A percentile compares a stretch with the other conserved stretches of the same genome.
These are phyloP conservation scores for Phaethon lepturus DNA, from an alignment of 2,113 vertebrate species.

Conservation along the genomic window DNA sequence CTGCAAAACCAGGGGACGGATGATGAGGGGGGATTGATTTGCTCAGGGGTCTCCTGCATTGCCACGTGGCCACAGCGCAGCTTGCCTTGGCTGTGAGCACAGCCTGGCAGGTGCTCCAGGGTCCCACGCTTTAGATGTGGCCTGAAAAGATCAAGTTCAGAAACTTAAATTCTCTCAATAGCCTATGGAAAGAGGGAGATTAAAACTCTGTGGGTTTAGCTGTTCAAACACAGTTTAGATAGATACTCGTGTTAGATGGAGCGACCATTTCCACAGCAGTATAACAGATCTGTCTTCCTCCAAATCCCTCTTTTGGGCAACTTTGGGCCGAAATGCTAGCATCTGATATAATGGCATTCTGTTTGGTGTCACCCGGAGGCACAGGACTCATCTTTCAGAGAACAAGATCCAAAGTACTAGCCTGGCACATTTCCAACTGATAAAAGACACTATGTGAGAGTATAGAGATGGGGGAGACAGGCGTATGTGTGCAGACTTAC, in stretches of 20 bases:
- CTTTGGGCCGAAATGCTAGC: background rate
- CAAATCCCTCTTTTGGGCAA: background rate
- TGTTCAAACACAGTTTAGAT: background rate
- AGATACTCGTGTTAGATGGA: background rate
- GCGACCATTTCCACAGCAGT: background rate
- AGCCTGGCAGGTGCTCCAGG: background rate
- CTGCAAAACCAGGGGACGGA: background rate
- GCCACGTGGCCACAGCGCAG: background rate
- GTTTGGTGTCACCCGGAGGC: background rate
- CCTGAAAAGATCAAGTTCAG: background rate
- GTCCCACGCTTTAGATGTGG: background rate
- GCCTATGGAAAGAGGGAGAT: background rate
- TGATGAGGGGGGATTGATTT: background rate
- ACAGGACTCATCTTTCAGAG: background rate
- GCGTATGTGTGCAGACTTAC: background rate
- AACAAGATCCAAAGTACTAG: background rate
- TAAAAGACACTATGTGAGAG: background rate
- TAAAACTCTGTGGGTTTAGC: background rate
- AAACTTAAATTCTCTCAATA: background rate
- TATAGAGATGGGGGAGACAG: background rate
- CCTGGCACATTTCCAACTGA: background rate
- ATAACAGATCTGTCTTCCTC: background rate
- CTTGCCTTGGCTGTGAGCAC: accelerated
- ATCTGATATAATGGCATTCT: background rate
- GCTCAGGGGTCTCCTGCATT: background rate